phyloP scores from a whole-genome alignment of 2,888 invertebrate species.

The Drosophila subquinaria region DNA sequence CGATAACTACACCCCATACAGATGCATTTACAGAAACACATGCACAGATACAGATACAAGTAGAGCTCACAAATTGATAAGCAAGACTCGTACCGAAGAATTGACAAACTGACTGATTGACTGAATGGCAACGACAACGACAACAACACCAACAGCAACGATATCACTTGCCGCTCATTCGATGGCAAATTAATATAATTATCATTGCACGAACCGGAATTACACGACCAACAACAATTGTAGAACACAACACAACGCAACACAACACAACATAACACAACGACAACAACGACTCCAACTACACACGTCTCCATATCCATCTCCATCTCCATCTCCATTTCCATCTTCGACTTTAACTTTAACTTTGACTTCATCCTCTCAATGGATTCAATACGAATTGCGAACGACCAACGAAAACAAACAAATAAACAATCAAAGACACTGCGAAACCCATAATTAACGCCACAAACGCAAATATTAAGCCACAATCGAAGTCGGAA shows the following conservation, averaged over 20 bases:
- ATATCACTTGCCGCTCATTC: conserved; percentile 75
- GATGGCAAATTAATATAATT: conserved; percentile 81
- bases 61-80: conserved; percentile 60
- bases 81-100: conserved; percentile 53
- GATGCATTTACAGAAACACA: conserved; percentile 4
- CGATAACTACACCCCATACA: conserved; percentile 22
- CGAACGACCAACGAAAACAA: conserved; percentile 42
- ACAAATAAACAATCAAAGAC: conserved; percentile 81
- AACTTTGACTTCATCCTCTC: conserved; percentile 25
- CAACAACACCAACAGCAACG: conserved; percentile 33
- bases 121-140: conserved; percentile 26
- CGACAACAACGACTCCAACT: conserved; percentile 5
- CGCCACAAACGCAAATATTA: conserved; percentile 82
- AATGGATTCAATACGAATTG: conserved; percentile 37
- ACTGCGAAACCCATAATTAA: conserved; percentile 76
- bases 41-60: conserved; percentile 5
- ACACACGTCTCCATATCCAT: neutral
- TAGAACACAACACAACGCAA: conserved; percentile 37
- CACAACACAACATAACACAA: no score
- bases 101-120: conserved; percentile 30
- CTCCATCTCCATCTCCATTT: conserved; percentile 19
- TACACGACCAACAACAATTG: conserved; percentile 72
- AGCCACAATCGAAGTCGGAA: conserved; percentile 47
- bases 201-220: conserved; percentile 82
- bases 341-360: conserved; percentile 18